phyloP scores from a whole-genome alignment of 2,797 vertebrate species.

The Yasuhikotakia modesta region DNA sequence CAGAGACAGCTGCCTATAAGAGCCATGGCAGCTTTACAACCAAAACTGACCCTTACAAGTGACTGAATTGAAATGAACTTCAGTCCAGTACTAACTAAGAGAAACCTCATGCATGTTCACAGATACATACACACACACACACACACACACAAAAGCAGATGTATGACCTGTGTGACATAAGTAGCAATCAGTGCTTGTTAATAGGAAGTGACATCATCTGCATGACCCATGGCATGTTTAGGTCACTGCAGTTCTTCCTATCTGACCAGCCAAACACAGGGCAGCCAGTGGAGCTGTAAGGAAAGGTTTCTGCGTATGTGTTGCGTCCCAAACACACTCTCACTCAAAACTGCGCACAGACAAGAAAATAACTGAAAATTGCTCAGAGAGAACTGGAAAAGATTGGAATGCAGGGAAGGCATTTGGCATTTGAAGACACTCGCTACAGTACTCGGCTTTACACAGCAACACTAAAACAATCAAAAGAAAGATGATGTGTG shows the following conservation, averaged over 20 bases:
- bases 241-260: slow-evolving; percentile 40
- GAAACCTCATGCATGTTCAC: slow-evolving; percentile 3
- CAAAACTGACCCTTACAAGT: neutral
- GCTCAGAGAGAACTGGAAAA: slow-evolving; percentile 56
- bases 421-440: slow-evolving; percentile 46
- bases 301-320: slow-evolving; percentile 18
- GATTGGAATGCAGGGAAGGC: slow-evolving; percentile 41
- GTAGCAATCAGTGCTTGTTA: slow-evolving; percentile 62
- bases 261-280: slow-evolving; percentile 33
- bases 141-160: slow-evolving; percentile 41
- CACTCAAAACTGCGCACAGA: slow-evolving; percentile 75
- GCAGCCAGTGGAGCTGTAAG: slow-evolving; percentile 23
- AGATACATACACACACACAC: too few species aligned
- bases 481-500: slow-evolving; percentile 26
- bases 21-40: neutral
- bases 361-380: slow-evolving; percentile 86
- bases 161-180: slow-evolving; percentile 51
- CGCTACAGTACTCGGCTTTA: slow-evolving; percentile 22
- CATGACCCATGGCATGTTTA: slow-evolving; percentile 66
- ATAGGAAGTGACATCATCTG: slow-evolving; percentile 69
- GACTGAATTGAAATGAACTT: slow-evolving; percentile 1
- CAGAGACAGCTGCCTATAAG: neutral
- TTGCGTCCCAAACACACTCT: slow-evolving; percentile 23
- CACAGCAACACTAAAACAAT: slow-evolving; percentile 3
- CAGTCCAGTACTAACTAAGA: neutral